Conservation (phyloP, 2,113 vertebrate species). For the Indri indri region DNA sequence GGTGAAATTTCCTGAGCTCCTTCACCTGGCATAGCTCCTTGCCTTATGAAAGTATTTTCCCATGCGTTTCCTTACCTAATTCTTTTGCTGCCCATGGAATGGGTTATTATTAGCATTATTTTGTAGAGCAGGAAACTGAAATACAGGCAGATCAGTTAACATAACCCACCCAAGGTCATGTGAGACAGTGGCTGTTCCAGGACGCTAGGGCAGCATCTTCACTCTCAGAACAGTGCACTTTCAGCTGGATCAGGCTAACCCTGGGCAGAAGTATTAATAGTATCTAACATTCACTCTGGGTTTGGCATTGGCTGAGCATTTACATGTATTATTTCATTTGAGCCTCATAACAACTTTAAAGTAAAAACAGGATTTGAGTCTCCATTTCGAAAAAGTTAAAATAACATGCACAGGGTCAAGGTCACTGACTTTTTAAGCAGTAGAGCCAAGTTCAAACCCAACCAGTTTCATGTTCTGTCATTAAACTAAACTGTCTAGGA, state of each 20-base stretch:
- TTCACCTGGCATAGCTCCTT: neutral
- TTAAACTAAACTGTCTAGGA: neutral
- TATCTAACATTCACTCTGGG: neutral
- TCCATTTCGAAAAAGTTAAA: neutral
- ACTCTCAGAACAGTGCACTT: neutral
- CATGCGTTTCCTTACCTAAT: neutral
- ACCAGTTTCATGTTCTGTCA: neutral
- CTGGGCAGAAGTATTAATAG: neutral
- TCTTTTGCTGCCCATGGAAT: neutral
- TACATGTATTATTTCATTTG: neutral
- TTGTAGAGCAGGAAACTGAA: neutral
- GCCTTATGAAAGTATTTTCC: slow-evolving; percentile 7
- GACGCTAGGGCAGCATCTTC: neutral
- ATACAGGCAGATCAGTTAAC: neutral
- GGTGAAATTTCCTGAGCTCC: too few relatives aligned
- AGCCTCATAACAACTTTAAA: neutral
- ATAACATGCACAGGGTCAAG: neutral
- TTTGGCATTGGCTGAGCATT: neutral
- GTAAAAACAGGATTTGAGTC: neutral
- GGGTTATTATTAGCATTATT: neutral
- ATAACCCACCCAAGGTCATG: neutral
- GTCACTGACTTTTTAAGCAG: neutral
- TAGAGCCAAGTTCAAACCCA: neutral
- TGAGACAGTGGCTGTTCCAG: neutral
- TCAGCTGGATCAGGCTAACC: neutral